Evolutionary conservation across 2,888 invertebrate genomes (phyloP).

Genomic region (Napeogenes sylphis): DNA sequence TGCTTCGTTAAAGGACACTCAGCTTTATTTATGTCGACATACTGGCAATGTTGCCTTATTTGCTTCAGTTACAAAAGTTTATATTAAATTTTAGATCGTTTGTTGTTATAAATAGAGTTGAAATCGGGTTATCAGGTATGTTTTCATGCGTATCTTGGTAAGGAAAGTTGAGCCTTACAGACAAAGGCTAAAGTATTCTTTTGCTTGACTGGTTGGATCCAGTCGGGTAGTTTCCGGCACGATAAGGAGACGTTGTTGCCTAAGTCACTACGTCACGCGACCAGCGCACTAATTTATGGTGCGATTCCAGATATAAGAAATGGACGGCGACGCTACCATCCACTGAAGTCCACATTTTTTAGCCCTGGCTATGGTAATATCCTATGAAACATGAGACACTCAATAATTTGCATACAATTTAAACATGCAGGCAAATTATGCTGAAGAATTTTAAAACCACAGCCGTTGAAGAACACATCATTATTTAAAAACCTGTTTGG

Average conservation of each 20-base stretch:
- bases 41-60: slow-evolving; percentile 73
- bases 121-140: slow-evolving; percentile 39
- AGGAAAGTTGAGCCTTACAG: slow-evolving; percentile 54
- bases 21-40: slow-evolving; percentile 76
- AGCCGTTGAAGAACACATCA: no score
- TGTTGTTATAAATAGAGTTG: slow-evolving; percentile 50
- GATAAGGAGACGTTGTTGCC: slow-evolving; percentile 71
- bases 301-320: slow-evolving; percentile 70
- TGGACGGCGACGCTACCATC: slow-evolving; percentile 54
- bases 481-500: no score
- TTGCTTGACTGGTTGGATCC: slow-evolving; percentile 41
- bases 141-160: slow-evolving; percentile 37
- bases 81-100: slow-evolving; percentile 46
- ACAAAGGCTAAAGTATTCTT: slow-evolving; percentile 47
- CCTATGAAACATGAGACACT: slow-evolving; percentile 44
- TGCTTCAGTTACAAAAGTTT: slow-evolving; percentile 47
- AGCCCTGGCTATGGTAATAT: slow-evolving; percentile 61
- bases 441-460: no score
- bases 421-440: slow-evolving; percentile 17
- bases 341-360: slow-evolving; percentile 44
- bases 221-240: slow-evolving; percentile 64
- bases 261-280: slow-evolving; percentile 75
- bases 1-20: slow-evolving; percentile 77
- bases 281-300: slow-evolving; percentile 75
- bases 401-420: slow-evolving; percentile 37